Conservation (phyloP, 2,888 invertebrate species). For the Melinaea menophilus region DNA sequence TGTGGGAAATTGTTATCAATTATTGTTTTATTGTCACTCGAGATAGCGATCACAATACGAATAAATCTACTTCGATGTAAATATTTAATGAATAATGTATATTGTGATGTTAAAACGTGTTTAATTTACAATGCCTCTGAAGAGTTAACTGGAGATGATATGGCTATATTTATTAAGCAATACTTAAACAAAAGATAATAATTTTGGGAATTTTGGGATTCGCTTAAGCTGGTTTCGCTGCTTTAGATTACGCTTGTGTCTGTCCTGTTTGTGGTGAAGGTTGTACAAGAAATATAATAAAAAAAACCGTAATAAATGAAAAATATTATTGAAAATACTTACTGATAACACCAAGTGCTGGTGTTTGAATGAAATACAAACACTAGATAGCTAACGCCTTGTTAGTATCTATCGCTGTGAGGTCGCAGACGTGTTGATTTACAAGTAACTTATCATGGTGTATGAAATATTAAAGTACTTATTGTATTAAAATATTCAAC, state of each 20-base stretch:
- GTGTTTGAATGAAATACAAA: constrained; percentile 8
- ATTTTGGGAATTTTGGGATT: neutral
- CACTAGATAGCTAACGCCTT: constrained; percentile 15
- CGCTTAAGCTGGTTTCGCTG: neutral
- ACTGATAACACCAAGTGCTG: neutral
- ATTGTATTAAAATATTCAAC: neutral
- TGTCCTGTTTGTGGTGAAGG: constrained; percentile 1
- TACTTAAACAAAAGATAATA: neutral
- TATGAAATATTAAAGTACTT: constrained; percentile 6
- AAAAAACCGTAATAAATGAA: neutral
- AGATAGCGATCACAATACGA: constrained; percentile 35
- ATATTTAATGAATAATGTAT: constrained; percentile 69
- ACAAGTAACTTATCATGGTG: constrained; percentile 24
- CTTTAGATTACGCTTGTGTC: neutral
- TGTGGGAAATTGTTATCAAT: constrained; percentile 13
- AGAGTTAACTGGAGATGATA: constrained; percentile 8
- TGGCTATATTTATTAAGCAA: neutral
- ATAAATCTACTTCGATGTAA: constrained; percentile 55
- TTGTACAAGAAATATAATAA: neutral
- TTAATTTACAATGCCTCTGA: constrained; percentile 33
- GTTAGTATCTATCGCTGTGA: neutral
- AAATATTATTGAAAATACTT: neutral
- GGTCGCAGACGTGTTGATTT: constrained; percentile 25
- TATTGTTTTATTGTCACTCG: constrained; percentile 20
- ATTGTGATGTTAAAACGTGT: constrained; percentile 54